phyloP scores from a whole-genome alignment of 1,140 invertebrate genomes.

The Trachymyrmex cornetzi region DNA sequence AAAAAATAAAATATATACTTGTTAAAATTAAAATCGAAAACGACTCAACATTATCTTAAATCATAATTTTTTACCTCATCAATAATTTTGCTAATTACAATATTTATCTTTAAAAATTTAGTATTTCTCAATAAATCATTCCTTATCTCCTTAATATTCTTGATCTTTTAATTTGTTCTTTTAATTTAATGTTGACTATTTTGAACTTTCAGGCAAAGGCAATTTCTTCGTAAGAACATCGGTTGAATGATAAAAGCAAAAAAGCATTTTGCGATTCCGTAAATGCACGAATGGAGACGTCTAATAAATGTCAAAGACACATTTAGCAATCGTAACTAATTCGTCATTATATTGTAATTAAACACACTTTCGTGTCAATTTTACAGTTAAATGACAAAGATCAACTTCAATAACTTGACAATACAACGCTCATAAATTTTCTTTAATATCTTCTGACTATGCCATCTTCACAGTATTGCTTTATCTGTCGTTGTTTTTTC shows the following conservation, averaged over 20 bases:
- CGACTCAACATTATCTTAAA: neutral
- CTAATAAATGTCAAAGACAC: neutral
- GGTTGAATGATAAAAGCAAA: conserved; percentile 1
- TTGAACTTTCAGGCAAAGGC: neutral
- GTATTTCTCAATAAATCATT: conserved; percentile 4
- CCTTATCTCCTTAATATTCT: neutral
- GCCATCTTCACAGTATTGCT: neutral
- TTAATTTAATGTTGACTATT: neutral
- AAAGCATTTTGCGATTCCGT: neutral
- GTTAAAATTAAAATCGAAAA: neutral
- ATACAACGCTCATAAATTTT: neutral
- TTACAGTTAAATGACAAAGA: neutral
- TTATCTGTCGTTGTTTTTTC: no score
- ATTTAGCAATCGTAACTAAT: neutral
- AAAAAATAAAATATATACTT: no score
- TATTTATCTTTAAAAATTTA: neutral
- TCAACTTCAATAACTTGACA: neutral
- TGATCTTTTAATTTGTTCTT: conserved; percentile 3
- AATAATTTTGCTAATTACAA: conserved; percentile 6
- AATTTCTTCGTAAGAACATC: conserved; percentile 7
- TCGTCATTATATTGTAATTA: conserved; percentile 28
- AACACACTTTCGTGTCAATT: neutral
- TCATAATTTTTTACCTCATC: neutral
- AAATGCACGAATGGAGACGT: neutral
- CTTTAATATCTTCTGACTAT: neutral